Conservation (phyloP, 2,113 vertebrate genomes). For the Saguinus midas region DNA sequence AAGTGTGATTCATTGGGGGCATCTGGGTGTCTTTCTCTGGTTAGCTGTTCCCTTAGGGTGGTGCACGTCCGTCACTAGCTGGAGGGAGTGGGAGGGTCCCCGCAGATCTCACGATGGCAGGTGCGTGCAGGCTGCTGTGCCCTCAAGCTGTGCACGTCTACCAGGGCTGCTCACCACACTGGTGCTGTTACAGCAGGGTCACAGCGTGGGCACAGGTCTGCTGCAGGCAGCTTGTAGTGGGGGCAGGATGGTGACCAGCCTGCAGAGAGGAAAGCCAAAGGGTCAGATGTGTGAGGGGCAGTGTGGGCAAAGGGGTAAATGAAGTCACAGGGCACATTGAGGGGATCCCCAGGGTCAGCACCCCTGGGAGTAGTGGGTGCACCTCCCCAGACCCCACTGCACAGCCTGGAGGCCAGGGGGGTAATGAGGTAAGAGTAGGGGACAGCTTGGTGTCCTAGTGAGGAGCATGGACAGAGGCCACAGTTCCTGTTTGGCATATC, state of each 20-base stretch:
- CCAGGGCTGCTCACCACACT: not conserved
- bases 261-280: not conserved
- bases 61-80: rapidly evolving
- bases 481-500: not conserved
- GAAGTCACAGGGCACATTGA: not conserved
- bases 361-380: not conserved
- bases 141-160: rapidly evolving
- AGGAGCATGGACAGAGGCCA: not conserved
- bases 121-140: rapidly evolving
- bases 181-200: not conserved
- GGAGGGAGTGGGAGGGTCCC: not conserved
- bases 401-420: no score
- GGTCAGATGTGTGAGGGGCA: not conserved
- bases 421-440: rapidly evolving
- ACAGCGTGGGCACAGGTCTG: not conserved
- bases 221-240: not conserved
- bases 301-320: not conserved
- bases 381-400: not conserved
- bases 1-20: not conserved
- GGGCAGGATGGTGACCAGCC: not conserved
- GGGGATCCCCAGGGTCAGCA: not conserved
- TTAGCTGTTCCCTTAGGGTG: no score
- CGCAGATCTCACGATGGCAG: not conserved
- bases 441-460: not conserved
- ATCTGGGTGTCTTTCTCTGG: not conserved